These are phyloP conservation scores for Arvicanthis niloticus DNA, from an alignment of 2,113 vertebrate genomes.

Conservation along the genomic window DNA sequence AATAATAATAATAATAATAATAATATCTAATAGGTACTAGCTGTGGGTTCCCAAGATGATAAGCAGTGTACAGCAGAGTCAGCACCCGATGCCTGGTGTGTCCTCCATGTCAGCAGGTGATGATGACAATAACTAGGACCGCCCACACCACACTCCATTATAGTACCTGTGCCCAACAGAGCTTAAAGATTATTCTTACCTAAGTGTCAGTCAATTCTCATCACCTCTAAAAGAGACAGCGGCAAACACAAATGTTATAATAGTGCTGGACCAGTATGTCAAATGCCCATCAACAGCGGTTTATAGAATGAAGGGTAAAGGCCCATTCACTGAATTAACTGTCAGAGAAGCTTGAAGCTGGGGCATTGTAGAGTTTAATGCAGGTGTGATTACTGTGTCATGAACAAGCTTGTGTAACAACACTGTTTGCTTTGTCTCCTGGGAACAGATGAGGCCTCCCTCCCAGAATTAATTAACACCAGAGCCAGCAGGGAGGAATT, in stretches of 20 bases:
- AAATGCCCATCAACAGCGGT: not conserved
- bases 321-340: not conserved
- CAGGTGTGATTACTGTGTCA: not conserved
- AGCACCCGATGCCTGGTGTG: too few relatives aligned
- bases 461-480: not conserved
- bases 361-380: not conserved
- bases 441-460: not conserved
- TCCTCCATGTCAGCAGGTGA: fast-evolving
- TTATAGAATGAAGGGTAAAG: not conserved
- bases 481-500: fast-evolving
- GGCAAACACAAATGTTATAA: too few relatives aligned
- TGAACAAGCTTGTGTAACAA: not conserved
- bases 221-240: not conserved
- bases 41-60: not conserved
- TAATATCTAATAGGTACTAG: not conserved
- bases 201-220: too few relatives aligned
- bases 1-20: not conserved
- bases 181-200: not conserved
- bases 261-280: not conserved
- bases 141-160: fast-evolving
- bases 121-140: too few relatives aligned
- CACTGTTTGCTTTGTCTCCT: not conserved
- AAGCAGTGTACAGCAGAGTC: not conserved
- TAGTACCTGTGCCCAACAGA: fast-evolving
- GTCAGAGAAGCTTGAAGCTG: not conserved